Evolutionary conservation across 2,797 vertebrate species (phyloP), one percentile per base, ranked within the genome.

Genomic region (Sphaeramia orbicularis): DNA sequence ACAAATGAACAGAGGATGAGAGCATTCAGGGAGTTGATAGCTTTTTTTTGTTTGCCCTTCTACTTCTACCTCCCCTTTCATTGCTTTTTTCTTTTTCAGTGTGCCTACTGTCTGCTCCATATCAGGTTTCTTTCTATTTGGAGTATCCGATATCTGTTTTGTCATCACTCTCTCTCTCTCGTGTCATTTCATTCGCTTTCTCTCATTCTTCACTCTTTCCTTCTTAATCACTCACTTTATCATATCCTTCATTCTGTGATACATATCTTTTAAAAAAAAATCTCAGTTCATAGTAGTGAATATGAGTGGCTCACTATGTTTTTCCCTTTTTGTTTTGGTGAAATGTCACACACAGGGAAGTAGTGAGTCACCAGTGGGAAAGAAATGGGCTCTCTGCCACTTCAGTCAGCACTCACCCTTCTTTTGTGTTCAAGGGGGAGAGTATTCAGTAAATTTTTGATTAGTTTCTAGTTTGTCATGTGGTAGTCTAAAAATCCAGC

Each of bases 1-100:
- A 37, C 51, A 76, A 80, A 80, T 78, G 73, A 86, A 80, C 36
- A 71, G 71, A 58, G 45, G 75, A 86, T 67, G 36, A 78, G 73
- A 78, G 63, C 59, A 77, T 70, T 81, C 63, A 67, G 49, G 52
- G 56, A 67, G 61, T 65, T 15, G 70, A 81, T 64, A 14, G 78
- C 63, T 62, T 78, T 68, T 63, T 56, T 70, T 65, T 19, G 30
- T 86, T 69, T 30, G 40, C 43, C 51, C 10, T 32, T 43, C 30
- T 43, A 56, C 37, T 27, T 67, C 43, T 40, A 36, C 54, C 65
- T 67, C 27, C 65, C 77, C 60, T 21, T 13, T 72, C 40, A 71
- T 56, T 6, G 7, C 32, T 42, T 52, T 48, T 21, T 38, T 35
- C 36, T 47, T 59, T 48, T 19, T 54, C 10, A 7, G 30, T 35